Evolutionary conservation across 2,888 invertebrate species (phyloP).

Genomic region (Mechanitis messenoides): DNA sequence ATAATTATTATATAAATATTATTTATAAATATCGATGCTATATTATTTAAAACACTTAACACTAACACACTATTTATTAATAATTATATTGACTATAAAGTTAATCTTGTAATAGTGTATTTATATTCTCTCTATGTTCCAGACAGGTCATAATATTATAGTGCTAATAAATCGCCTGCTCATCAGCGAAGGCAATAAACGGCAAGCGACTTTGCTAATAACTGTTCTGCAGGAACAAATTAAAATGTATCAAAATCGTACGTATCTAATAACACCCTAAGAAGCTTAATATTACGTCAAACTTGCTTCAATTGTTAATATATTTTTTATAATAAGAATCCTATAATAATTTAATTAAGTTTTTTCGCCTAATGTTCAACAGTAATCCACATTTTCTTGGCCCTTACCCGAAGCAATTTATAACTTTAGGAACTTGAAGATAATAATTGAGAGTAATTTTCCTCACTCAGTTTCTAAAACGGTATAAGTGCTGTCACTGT

Average conservation of each 20-base stretch:
- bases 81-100: neutral
- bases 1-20: too few species aligned
- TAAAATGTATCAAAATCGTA: neutral
- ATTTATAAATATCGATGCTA: too few species aligned
- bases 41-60: too few species aligned
- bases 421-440: slow-evolving; percentile 15
- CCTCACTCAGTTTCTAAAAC: too few species aligned
- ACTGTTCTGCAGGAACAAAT: slow-evolving; percentile 8
- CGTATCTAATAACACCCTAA: too few species aligned
- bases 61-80: neutral
- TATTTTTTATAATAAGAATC: too few species aligned
- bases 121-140: neutral
- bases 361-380: too few species aligned
- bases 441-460: slow-evolving; percentile 8
- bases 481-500: too few species aligned
- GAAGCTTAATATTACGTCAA: too few species aligned
- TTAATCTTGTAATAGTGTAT: slow-evolving; percentile 1
- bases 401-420: slow-evolving; percentile 15
- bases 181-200: slow-evolving; percentile 21
- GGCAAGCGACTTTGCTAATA: slow-evolving; percentile 18
- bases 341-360: too few species aligned
- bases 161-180: slow-evolving; percentile 17
- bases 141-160: slow-evolving; percentile 12
- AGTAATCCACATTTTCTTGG: neutral
- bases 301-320: too few species aligned